Conservation (phyloP, 2,113 vertebrate genomes). For the Regulus satrapa region DNA sequence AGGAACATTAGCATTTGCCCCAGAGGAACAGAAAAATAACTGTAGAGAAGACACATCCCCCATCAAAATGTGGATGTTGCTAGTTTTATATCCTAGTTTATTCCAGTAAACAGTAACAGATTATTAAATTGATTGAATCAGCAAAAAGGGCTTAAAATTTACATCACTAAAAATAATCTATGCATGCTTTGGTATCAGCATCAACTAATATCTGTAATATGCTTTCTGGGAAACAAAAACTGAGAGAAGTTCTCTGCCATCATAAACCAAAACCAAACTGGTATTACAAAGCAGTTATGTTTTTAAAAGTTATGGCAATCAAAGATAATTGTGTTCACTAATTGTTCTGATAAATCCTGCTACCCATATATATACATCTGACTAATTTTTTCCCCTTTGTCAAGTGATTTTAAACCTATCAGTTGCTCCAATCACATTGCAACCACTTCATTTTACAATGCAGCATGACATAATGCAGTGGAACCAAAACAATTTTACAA, state of each 20-base stretch:
- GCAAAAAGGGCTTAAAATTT: neutral
- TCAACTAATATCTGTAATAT: neutral
- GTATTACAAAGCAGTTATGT: neutral
- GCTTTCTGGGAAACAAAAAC: neutral
- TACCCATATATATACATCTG: neutral
- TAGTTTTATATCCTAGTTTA: neutral
- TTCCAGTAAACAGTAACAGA: neutral
- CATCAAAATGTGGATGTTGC: neutral
- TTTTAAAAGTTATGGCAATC: neutral
- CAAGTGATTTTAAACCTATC: conserved; percentile 28
- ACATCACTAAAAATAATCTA: neutral
- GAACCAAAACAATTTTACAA: conserved; percentile 10
- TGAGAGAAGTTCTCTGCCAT: neutral
- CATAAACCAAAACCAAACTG: neutral
- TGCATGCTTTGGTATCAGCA: neutral
- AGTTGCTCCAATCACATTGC: conserved; percentile 30
- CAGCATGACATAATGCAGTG: conserved; percentile 42
- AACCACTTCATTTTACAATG: conserved; percentile 48
- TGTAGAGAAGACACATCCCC: neutral
- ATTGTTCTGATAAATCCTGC: neutral
- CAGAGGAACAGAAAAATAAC: neutral
- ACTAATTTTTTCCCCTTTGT: neutral
- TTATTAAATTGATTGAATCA: neutral
- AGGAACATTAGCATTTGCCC: neutral
- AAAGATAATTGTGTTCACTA: neutral